Conservation (phyloP, 2,888 invertebrate genomes). For the Sphinx pinastri region DNA sequence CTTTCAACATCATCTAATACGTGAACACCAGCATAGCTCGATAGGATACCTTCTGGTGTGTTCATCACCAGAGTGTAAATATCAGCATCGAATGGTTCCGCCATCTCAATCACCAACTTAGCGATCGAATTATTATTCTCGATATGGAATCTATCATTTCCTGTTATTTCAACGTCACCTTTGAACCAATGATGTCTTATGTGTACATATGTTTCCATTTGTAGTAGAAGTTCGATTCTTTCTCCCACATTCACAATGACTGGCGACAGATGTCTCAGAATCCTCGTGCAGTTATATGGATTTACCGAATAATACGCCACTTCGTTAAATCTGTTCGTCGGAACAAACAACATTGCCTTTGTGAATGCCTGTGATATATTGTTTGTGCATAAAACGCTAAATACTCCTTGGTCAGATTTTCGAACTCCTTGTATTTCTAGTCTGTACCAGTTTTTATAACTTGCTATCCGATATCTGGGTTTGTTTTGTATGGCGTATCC, state of each 20-base stretch:
- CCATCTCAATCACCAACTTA: not conserved
- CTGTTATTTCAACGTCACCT: not conserved
- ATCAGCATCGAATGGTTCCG: not conserved
- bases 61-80: conserved; percentile 4
- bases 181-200: conserved; percentile 1
- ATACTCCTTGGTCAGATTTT: not conserved
- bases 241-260: not conserved
- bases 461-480: not conserved
- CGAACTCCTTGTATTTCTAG: not conserved
- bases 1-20: not conserved
- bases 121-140: not conserved
- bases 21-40: conserved; percentile 3
- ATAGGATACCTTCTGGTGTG: not conserved
- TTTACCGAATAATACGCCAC: conserved; percentile 1
- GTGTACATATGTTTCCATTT: conserved; percentile 2
- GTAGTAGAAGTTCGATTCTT: not conserved
- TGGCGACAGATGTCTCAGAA: not conserved
- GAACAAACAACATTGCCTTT: not conserved
- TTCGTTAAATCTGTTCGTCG: not conserved
- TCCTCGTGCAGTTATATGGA: conserved; percentile 7
- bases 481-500: not conserved
- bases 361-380: not conserved
- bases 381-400: not conserved
- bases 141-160: not conserved
- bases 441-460: not conserved